Evolutionary conservation across 1,140 invertebrate genomes (phyloP).

Genomic region (Calycopis cecrops): DNA sequence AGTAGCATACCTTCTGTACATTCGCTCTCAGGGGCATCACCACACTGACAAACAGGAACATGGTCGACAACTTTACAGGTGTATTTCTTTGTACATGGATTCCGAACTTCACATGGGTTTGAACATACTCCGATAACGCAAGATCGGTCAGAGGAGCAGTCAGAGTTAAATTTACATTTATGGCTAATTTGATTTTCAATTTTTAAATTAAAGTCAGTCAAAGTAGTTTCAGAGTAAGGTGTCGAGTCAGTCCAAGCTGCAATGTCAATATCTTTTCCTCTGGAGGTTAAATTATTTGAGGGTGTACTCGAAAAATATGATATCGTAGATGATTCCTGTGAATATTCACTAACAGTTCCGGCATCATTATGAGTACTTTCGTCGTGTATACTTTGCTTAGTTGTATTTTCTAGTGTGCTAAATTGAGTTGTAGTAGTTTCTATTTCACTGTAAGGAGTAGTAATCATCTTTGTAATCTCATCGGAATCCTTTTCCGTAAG

Average conservation of each 20-base stretch:
- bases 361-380: too few species aligned
- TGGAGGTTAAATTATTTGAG: constrained; percentile 53
- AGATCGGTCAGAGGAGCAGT: constrained; percentile 80
- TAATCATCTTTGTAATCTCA: neutral
- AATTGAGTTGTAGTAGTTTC: neutral
- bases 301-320: constrained; percentile 39
- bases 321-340: constrained; percentile 15
- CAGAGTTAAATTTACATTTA: constrained; percentile 78
- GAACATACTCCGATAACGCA: constrained; percentile 83
- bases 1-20: constrained; percentile 72
- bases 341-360: neutral
- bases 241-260: constrained; percentile 64
- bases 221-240: constrained; percentile 42
- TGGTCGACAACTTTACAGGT: constrained; percentile 83
- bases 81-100: constrained; percentile 81
- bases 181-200: constrained; percentile 55
- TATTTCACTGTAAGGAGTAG: neutral
- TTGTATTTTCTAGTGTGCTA: too few species aligned
- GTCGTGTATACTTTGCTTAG: neutral
- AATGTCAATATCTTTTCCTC: constrained; percentile 62
- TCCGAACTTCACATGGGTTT: constrained; percentile 80
- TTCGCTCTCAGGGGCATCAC: constrained; percentile 53
- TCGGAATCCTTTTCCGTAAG: neutral
- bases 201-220: constrained; percentile 41
- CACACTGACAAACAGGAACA: constrained; percentile 81